Percentiles rank a stretch among this genome's conserved stretches.
Evolutionary conservation across 2,113 vertebrate species (phyloP).

Genomic region (Theristicus caerulescens): DNA sequence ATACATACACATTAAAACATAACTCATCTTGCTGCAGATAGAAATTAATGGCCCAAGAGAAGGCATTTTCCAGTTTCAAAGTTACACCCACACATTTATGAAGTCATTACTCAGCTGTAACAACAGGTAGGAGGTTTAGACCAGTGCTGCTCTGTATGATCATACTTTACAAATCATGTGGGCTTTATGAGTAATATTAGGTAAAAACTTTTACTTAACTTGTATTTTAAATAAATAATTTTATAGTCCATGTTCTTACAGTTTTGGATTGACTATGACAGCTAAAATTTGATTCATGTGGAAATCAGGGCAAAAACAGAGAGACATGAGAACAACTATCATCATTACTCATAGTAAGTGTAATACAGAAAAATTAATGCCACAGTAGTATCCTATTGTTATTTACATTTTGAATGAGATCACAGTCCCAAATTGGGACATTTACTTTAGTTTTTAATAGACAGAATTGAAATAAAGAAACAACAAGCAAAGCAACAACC

Average conservation of each 20-base stretch:
- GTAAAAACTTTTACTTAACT: background rate
- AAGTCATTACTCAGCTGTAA: slow-evolving; percentile 45
- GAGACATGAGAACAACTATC: background rate
- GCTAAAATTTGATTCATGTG: background rate
- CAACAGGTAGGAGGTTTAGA: slow-evolving; percentile 32
- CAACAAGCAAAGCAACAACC: background rate
- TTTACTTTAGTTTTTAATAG: background rate
- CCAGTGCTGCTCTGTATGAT: background rate
- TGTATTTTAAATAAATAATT: background rate
- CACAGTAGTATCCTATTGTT: background rate
- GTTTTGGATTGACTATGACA: background rate
- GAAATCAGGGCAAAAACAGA: background rate
- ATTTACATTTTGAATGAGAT: background rate
- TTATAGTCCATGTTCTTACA: background rate
- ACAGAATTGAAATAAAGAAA: background rate
- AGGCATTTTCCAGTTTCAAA: slow-evolving; percentile 15
- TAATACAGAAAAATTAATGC: background rate
- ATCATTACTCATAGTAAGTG: background rate
- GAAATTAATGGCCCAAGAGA: background rate
- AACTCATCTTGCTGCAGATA: background rate
- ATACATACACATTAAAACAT: background rate
- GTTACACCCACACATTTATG: slow-evolving; percentile 6
- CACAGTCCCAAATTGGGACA: background rate
- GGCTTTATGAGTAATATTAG: background rate
- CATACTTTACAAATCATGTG: background rate